Evolutionary conservation across 2,113 vertebrate genomes (phyloP).

Genomic region (Dryoscopus gambensis): DNA sequence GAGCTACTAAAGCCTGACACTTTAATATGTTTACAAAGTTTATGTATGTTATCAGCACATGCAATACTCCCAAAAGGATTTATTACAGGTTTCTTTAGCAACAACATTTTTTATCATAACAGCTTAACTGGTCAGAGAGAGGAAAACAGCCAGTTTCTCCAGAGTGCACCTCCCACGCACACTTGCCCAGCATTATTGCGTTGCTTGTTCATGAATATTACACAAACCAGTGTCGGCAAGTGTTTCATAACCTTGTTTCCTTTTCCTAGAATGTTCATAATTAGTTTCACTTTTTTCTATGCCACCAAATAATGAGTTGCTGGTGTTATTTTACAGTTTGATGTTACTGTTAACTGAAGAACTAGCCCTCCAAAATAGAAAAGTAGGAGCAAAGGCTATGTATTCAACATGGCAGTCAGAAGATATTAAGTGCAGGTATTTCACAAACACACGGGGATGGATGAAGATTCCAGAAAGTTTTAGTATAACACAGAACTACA

Average conservation of each 20-base stretch:
- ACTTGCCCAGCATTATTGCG: conserved; percentile 8
- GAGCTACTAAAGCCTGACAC: conserved; percentile 20
- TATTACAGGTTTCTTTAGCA: conserved; percentile 66
- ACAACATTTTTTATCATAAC: conserved; percentile 68
- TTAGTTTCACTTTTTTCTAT: conserved; percentile 17
- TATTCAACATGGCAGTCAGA: background rate
- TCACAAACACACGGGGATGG: background rate
- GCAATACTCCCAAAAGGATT: conserved; percentile 47
- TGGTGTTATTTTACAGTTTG: background rate
- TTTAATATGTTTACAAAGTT: conserved; percentile 60
- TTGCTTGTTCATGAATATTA: conserved; percentile 31
- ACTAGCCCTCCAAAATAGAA: background rate
- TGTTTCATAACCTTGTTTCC: conserved; percentile 55
- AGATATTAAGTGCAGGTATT: background rate
- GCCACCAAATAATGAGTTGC: background rate
- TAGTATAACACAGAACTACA: background rate
- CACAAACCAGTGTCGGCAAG: conserved; percentile 28
- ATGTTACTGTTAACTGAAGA: background rate
- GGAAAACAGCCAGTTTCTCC: conserved; percentile 38
- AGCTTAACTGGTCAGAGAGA: conserved; percentile 37
- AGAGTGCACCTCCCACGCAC: conserved; percentile 25
- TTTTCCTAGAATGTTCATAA: conserved; percentile 46
- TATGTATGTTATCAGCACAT: conserved; percentile 57
- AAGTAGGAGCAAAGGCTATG: background rate
- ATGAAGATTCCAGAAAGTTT: conserved; percentile 2